Percentiles rank a stretch among this genome's conserved stretches.
Conservation (phyloP, 2,797 vertebrate genomes). For the Eurystomus glaucurus region DNA sequence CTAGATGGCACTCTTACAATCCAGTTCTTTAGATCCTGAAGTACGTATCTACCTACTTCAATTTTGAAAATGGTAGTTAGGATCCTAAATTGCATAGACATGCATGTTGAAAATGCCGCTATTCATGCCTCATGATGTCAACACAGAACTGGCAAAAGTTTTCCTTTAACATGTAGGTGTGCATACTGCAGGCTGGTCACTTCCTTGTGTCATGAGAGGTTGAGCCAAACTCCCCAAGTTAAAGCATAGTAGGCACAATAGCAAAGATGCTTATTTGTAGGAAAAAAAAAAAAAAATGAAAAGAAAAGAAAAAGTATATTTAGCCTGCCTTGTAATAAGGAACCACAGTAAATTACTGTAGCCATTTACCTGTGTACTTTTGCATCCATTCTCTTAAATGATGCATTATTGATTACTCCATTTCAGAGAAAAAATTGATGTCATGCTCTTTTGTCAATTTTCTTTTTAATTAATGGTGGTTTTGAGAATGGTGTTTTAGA, state of each 20-base stretch:
- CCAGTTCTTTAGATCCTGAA: neutral
- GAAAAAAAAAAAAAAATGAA: neutral
- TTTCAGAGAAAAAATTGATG: constrained; percentile 45
- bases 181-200: rapidly evolving
- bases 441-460: constrained; percentile 30
- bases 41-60: neutral
- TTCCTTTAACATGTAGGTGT: neutral
- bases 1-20: neutral
- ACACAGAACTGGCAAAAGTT: neutral
- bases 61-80: neutral
- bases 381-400: constrained; percentile 17
- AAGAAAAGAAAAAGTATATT: neutral
- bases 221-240: neutral
- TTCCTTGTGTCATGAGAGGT: neutral
- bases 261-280: constrained; percentile 1
- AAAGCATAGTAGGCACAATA: neutral
- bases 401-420: constrained; percentile 52
- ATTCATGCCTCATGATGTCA: neutral
- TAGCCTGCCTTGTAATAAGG: neutral
- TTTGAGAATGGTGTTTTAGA: constrained; percentile 26
- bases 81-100: neutral
- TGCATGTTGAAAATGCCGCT: neutral
- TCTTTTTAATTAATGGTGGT: constrained; percentile 29
- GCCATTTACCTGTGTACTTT: constrained; percentile 46
- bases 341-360: constrained; percentile 1